Evolutionary conservation across 2,888 invertebrate genomes (phyloP), one percentile per base, ranked within the genome.

Genomic region (Furcula furcula): DNA sequence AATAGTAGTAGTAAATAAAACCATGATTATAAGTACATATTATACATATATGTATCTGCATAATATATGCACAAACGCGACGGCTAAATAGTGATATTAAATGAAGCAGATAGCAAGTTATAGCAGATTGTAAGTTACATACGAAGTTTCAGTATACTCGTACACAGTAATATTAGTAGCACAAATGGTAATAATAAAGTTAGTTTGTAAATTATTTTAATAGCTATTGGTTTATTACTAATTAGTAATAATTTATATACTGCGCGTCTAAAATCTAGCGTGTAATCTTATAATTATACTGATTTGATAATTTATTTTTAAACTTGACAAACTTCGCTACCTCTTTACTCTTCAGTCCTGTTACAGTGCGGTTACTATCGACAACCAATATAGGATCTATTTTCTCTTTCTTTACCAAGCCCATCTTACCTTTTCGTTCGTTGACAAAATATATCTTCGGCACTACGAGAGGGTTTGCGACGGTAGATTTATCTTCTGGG

Each of bases 291-390:
- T 18, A 28, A 11, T 46, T 36, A 12, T 46, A 56, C 3, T 43
- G 52, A 26, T 64, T 60, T 1, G 53, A 52, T n/a, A 72, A 49
- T 59, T 77, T 81, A 38, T 64, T 85, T 55, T 61, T 80, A 27
- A 87, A 83, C 31, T 51, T 73, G 0, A 87, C 39, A 27, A 64
- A 72, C 49, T 81, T 86, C 1, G 68, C 52, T 11, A 87, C 52
- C 47, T 74, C 71, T 36, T 67, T 77, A 43, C 87, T 87, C 40
- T 73, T 80, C 7, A 85, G 27, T 2, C 79, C 76, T 0, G 87
- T 85, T 0, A 85, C 80, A 0, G 80, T 85, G 18, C 87, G 65
- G 32, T 86, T 86, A 44, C 47, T 79, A 36, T 86, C 71, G 5
- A 87, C 49, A 3, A 86, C 61, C 3, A 83, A 32, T 36, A 86